Evolutionary conservation across 1,140 invertebrate genomes (phyloP), one percentile per base, ranked within the genome.

Genomic region (Eufriesea mexicana): DNA sequence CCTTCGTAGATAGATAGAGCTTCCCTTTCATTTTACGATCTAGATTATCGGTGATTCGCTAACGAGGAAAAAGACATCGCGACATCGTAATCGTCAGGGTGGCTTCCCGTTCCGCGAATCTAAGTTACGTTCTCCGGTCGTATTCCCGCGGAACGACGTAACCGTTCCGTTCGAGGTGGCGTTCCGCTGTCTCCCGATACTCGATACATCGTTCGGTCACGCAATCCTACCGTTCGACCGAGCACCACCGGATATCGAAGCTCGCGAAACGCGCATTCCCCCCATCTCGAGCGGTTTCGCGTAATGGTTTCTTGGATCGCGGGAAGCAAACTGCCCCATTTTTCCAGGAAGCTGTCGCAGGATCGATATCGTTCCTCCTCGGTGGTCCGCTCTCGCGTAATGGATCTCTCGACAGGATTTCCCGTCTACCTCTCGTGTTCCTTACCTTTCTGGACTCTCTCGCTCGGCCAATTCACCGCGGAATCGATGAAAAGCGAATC

Each of bases 1-100:
- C 68, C 72, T 64, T 62, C 57, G n/a, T 73, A 28, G 23, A 73
- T 73, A 18, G 51, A 70, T n/a, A 51, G 35, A 71, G 45, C 8
- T 55, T 23, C 23, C 49, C 1, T 0, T 35, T 54, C 10, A 1
- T 9, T 18, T 66, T 7, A 0, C 18, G 25, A 35, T 35, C 35
- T 35, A 35, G 35, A 35, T 35, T 4, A n/a, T n/a, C n/a, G n/a
- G n/a, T n/a, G n/a, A n/a, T n/a, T n/a, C n/a, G n/a, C n/a, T n/a
- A n/a, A n/a, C 35, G 35, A 35, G 35, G 35, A 35, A 35, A 35
- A 35, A 35, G 1, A 35, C 35, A 4, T 4, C 1, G 35, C 35
- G 35, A 35, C 35, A 4, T 2, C 35, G 35, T 35, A 35, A 35
- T 35, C 16, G 12, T 5, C 28, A 12, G 25, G 59, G 25, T 62